phyloP scores from a whole-genome alignment of 2,113 vertebrate genomes.

The Trematomus loennbergii region DNA sequence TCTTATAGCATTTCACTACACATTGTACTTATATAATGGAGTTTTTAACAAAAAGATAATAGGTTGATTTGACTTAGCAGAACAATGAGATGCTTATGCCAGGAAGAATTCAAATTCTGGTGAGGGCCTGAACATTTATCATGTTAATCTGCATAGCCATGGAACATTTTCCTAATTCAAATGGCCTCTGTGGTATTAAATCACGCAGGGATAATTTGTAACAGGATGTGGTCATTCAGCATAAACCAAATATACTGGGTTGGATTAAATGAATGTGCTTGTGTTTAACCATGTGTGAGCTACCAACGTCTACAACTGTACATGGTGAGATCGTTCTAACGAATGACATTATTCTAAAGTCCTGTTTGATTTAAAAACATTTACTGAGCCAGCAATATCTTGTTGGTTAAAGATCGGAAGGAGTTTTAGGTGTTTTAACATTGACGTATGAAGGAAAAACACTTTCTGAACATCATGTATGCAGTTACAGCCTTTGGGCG shows the following conservation, averaged over 20 bases:
- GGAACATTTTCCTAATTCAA: constrained; percentile 7
- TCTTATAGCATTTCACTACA: background rate
- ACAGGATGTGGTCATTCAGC: constrained; percentile 42
- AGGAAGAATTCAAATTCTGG: constrained; percentile 18
- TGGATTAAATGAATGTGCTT: constrained; percentile 31
- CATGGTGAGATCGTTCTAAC: background rate
- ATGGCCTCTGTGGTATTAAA: constrained; percentile 18
- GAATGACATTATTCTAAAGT: background rate
- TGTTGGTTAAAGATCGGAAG: background rate
- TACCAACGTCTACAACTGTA: background rate
- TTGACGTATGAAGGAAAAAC: background rate
- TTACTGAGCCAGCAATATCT: background rate
- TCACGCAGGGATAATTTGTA: constrained; percentile 47
- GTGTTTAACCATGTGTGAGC: background rate
- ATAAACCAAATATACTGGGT: constrained; percentile 31
- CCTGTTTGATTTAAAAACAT: background rate
- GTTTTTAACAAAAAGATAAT: background rate
- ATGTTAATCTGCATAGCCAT: background rate
- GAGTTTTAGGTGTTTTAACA: background rate
- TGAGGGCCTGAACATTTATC: background rate
- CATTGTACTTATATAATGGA: background rate
- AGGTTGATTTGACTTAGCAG: background rate
- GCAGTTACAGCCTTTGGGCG: no score
- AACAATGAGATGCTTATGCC: background rate
- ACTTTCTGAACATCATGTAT: background rate